These are phyloP conservation scores for Oryzias sinensis DNA, from an alignment of 2,797 vertebrate genomes.

Conservation along the genomic window DNA sequence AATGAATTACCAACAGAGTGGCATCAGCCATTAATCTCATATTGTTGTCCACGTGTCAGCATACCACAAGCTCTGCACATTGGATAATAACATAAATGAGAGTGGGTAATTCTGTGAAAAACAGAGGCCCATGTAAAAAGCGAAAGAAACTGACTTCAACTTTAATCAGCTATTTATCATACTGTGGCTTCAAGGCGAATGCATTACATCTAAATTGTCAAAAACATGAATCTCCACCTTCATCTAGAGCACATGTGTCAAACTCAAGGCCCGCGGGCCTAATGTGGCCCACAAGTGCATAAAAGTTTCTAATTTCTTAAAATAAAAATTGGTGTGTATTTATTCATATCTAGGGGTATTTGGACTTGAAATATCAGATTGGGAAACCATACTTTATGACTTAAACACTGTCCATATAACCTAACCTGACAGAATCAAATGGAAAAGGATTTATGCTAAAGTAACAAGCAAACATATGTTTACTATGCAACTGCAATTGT, in stretches of 20 bases:
- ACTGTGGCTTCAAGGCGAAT: conserved; percentile 19
- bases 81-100: conserved; percentile 39
- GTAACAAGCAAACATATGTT: too few relatives aligned
- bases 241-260: not conserved
- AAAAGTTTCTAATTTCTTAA: too few relatives aligned
- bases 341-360: too few relatives aligned
- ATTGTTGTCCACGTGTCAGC: conserved; percentile 22
- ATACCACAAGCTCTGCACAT: conserved; percentile 25
- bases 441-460: too few relatives aligned
- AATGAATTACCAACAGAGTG: conserved; percentile 48
- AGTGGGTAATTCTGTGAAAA: conserved; percentile 9
- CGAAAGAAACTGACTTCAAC: conserved; percentile 27
- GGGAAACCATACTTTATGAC: too few relatives aligned
- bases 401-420: too few relatives aligned
- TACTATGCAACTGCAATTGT: too few relatives aligned
- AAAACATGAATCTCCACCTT: conserved; percentile 16
- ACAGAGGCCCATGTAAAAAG: conserved; percentile 29
- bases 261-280: too few relatives aligned
- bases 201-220: not conserved
- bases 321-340: too few relatives aligned
- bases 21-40: conserved; percentile 34
- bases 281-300: too few relatives aligned
- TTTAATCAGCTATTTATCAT: conserved; percentile 18
- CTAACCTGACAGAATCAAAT: too few relatives aligned
- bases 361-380: too few relatives aligned